Evolutionary conservation across 2,797 vertebrate species (phyloP).

Genomic region (Mastacembelus armatus): DNA sequence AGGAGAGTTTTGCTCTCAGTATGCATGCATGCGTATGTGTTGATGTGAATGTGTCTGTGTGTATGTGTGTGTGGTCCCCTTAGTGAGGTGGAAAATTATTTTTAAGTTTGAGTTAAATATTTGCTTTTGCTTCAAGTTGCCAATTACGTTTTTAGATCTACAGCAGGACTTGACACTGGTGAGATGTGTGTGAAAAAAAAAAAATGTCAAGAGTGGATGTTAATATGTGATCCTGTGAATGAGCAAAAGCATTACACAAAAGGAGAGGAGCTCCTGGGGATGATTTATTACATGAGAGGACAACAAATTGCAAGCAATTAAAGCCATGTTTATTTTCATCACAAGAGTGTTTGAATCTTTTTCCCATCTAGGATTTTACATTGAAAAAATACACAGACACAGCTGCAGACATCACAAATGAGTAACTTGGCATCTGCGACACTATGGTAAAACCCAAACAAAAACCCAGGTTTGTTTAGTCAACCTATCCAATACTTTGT

Average conservation of each 20-base stretch:
- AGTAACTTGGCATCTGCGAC: slow-evolving; percentile 70
- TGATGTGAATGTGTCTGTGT: slow-evolving; percentile 47
- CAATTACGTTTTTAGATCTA: slow-evolving; percentile 71
- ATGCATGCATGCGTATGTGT: slow-evolving; percentile 55
- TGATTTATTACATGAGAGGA: slow-evolving; percentile 36
- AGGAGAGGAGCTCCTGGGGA: slow-evolving; percentile 4
- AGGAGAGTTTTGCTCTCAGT: slow-evolving; percentile 26
- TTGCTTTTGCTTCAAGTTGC: slow-evolving; percentile 76
- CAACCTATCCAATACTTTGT: slow-evolving; percentile 64
- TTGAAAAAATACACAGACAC: slow-evolving; percentile 77
- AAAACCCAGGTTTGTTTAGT: slow-evolving; percentile 72
- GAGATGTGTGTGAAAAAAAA: slow-evolving; percentile 47
- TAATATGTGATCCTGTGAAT: slow-evolving; percentile 53
- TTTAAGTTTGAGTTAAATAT: slow-evolving; percentile 81
- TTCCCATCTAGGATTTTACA: slow-evolving; percentile 66
- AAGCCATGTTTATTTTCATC: slow-evolving; percentile 61
- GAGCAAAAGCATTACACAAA: slow-evolving; percentile 22
- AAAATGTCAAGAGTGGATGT: slow-evolving; percentile 24
- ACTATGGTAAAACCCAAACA: slow-evolving; percentile 74
- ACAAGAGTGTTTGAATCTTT: slow-evolving; percentile 52
- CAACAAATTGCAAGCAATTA: slow-evolving; percentile 47
- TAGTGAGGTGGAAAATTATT: slow-evolving; percentile 76
- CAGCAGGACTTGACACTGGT: slow-evolving; percentile 46
- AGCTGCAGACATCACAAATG: slow-evolving; percentile 84
- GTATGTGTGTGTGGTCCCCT: slow-evolving; percentile 79